Base-by-base conservation (phyloP, 1,140 invertebrate genomes). In the Pogonomyrmex barbatus region DNA sequence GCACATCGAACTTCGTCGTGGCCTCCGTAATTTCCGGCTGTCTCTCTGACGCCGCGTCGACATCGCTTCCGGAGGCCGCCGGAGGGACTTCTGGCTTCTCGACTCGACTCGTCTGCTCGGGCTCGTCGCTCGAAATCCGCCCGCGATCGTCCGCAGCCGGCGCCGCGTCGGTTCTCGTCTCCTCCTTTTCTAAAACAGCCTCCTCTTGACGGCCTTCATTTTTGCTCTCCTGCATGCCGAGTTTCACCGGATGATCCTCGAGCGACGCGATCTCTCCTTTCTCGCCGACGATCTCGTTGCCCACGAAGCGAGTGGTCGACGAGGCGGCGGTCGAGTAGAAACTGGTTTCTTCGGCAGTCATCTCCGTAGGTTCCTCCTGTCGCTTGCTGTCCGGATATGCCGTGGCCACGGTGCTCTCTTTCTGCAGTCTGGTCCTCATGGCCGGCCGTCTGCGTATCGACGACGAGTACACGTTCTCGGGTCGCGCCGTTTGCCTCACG, bases 321-420 rank as follows among this genome's bases (percentile, higher is more conserved):
- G 88, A 71, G 3, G 76, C 85, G 0, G 50, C 39, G 8, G 88
- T 89, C 0, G 91, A 91, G 58, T 94, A 93, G 90, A 94, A 94
- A 85, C 91, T 93, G 39, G 93, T 94, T 88, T 94, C 93, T 79
- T 94, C 93, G 0, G 93, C 91, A 0, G 92, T 65, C 90, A 94
- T 92, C 87, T 93, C 94, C 42, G 91, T 93, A 0, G 86, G 54
- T 1, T 89, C 79, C 1, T 89, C 36, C 10, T 85, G 68, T 5
- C 75, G 65, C 10, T 87, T 91, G 75, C 42, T 90, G n/a, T 71
- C 70, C 36, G 42, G 30, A 54, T 87, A 63, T 12, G 45, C n/a
- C 2, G 24, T 58, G 0, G 52, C 86, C 10, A 39, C 42, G n/a
- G 33, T 50, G 3, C 77, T 39, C 88, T 83, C 79, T 54, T 75